These are phyloP conservation scores for Idaea straminata DNA, from an alignment of 2,888 invertebrate genomes.

Conservation along the genomic window DNA sequence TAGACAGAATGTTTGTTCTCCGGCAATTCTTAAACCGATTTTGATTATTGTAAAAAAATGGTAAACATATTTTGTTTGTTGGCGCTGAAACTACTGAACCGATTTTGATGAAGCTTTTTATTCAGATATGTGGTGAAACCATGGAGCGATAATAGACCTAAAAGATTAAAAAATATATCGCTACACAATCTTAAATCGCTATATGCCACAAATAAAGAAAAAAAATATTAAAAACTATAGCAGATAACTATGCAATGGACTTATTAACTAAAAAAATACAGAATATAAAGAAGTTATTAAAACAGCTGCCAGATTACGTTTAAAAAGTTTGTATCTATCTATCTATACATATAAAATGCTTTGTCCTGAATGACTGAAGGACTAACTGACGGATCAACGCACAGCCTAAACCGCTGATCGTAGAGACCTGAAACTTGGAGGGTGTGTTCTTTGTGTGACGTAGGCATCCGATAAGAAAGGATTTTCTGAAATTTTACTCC, in stretches of 20 bases:
- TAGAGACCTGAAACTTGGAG: too few species aligned
- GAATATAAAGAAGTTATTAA: background rate
- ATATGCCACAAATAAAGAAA: background rate
- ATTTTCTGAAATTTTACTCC: too few species aligned
- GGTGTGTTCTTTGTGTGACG: too few species aligned
- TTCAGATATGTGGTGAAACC: too few species aligned
- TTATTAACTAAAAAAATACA: background rate
- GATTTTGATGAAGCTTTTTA: background rate
- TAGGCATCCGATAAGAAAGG: too few species aligned
- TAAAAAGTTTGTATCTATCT: background rate
- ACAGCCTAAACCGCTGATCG: too few species aligned
- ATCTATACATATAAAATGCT: too few species aligned
- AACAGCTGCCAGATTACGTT: background rate
- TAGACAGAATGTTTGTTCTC: too few species aligned
- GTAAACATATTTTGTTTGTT: background rate
- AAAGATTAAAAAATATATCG: background rate
- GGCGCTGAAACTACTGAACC: background rate
- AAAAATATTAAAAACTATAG: background rate
- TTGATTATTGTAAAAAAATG: too few species aligned
- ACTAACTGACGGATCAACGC: too few species aligned
- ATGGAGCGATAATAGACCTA: background rate
- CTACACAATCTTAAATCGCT: background rate
- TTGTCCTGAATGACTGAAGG: too few species aligned
- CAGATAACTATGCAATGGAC: background rate
- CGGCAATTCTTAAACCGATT: too few species aligned